Base-by-base conservation (phyloP, 2,797 vertebrate species). In the Pampus argenteus region DNA sequence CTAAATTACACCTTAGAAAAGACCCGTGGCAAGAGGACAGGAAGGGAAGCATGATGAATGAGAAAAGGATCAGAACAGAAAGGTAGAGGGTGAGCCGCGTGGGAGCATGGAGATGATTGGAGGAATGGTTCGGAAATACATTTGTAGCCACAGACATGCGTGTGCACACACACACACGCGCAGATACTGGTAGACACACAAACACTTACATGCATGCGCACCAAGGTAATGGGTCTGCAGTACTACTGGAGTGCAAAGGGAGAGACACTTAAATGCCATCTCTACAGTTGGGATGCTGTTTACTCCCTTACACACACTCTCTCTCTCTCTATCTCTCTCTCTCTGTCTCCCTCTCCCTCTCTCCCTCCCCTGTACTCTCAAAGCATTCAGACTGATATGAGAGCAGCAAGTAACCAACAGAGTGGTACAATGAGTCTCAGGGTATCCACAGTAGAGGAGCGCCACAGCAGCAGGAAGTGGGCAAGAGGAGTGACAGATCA, bases 1-100 rank as follows among this genome's bases (percentile, higher is more conserved):
- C 91, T 91, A 94, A 94, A 94, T 93, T 87, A 93, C 90, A 90
- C 89, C 86, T 93, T 90, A 87, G 86, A 76, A 83, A 74, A 88
- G 90, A 94, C 91, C 93, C 94, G 83, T 92, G 87, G 80, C 87
- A 85, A 77, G 80, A 91, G 90, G 86, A 89, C 86, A 89, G 84
- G 86, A 82, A 89, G 82, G 81, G 74, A 87, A 81, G 87, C 89
- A 88, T 92, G 91, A 95, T 90, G 91, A 91, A 92, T 90, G 89
- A 90, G 89, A 44, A 75, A 89, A 83, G 74, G 88, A 88, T 88
- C 79, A 69, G 82, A 90, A 82, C 77, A 51, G 89, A 93, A 87
- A 86, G 87, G 85, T 84, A 86, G 87, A 83, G 78, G 86, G 82
- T 85, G 87, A 90, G 82, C 62, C 57, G 81, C 69, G 84, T 85